These are phyloP conservation scores for Drosophila parthenogenetica DNA, from an alignment of 2,888 invertebrate genomes.

Conservation along the genomic window DNA sequence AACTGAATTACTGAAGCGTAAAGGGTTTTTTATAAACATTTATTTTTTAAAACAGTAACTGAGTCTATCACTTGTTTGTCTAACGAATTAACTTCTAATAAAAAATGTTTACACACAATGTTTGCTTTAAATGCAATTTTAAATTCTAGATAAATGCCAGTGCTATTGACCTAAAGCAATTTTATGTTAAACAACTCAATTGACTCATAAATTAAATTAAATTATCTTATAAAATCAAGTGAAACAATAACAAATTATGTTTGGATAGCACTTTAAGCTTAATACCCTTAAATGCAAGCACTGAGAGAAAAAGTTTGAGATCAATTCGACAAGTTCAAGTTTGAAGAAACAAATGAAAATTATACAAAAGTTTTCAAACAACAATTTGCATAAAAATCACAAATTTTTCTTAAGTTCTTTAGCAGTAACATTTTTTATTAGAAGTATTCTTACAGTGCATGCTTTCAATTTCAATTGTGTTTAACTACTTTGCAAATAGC, in stretches of 20 bases:
- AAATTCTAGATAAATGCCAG: background rate
- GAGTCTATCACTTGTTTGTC: constrained; percentile 20
- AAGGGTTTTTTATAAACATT: constrained; percentile 34
- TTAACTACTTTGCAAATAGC: constrained; percentile 27
- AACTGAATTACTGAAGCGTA: constrained; percentile 43
- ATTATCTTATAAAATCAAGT: constrained; percentile 9
- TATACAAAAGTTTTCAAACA: no score
- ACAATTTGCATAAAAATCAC: no score
- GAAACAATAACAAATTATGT: background rate
- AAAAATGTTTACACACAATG: constrained; percentile 3
- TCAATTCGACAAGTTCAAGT: no score
- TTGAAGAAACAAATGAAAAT: no score
- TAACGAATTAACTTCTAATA: constrained; percentile 43
- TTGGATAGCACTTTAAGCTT: background rate
- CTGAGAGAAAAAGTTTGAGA: constrained; percentile 2
- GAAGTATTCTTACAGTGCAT: background rate
- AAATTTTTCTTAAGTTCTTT: background rate
- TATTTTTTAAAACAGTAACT: no score
- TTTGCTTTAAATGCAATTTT: background rate
- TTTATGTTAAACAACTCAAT: constrained; percentile 12
- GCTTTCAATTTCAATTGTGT: constrained; percentile 13
- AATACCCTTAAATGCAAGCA: background rate
- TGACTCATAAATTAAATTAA: constrained; percentile 9
- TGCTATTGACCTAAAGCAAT: constrained; percentile 4
- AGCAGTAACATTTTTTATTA: background rate